A percentile compares a stretch with the other conserved stretches of the same genome.
These are phyloP conservation scores for Lumbricus terrestris DNA, from an alignment of 2,888 invertebrate genomes.

Conservation along the genomic window DNA sequence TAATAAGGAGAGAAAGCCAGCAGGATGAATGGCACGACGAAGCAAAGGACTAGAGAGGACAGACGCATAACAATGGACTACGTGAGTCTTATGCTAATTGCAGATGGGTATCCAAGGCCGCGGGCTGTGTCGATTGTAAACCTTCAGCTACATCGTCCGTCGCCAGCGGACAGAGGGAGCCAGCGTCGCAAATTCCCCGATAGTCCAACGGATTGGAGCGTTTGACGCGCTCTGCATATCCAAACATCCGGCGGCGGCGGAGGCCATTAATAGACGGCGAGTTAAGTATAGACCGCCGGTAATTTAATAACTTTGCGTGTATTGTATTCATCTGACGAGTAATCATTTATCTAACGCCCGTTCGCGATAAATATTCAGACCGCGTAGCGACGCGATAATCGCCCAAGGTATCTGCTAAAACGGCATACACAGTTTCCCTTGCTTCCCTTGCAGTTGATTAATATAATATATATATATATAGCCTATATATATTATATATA, in stretches of 20 bases:
- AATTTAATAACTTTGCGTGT: not conserved
- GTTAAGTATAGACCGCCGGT: not conserved
- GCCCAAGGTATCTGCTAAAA: no score
- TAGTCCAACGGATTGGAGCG: not conserved
- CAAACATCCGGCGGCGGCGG: no score
- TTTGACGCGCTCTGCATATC: not conserved
- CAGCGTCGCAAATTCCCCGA: not conserved
- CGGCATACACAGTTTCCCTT: no score
- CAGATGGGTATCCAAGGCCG: not conserved
- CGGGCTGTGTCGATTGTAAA: not conserved
- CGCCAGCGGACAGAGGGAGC: not conserved
- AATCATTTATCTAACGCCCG: not conserved
- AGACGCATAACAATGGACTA: not conserved
- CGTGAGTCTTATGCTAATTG: not conserved
- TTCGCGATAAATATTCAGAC: not conserved
- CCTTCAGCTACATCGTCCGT: no score
- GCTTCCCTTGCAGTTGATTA: no score
- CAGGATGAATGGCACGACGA: not conserved
- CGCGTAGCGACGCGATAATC: not conserved
- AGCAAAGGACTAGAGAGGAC: not conserved
- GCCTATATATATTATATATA: no score
- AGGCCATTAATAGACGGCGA: not conserved
- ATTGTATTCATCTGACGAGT: not conserved
- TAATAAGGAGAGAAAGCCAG: no score
- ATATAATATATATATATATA: no score